These are phyloP conservation scores for Plebejus argus DNA, from an alignment of 2,888 invertebrate genomes.

Conservation along the genomic window DNA sequence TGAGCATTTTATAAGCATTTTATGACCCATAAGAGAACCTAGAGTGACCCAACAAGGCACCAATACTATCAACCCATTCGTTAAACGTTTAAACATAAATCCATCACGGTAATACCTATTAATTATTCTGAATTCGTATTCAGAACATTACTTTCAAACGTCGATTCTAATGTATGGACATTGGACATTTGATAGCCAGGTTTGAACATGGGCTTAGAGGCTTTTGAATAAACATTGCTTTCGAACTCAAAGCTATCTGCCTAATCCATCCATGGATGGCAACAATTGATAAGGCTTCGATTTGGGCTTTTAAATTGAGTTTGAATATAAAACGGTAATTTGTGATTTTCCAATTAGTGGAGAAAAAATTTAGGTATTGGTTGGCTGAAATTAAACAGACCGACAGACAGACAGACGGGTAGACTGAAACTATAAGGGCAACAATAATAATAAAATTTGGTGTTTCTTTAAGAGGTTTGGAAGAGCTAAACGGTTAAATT, in stretches of 20 bases:
- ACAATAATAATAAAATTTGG: too few relatives aligned
- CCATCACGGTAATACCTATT: not conserved
- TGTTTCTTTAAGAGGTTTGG: too few relatives aligned
- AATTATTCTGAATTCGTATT: slow-evolving; percentile 6
- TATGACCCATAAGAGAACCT: not conserved
- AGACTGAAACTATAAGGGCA: too few relatives aligned
- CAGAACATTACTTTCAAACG: not conserved
- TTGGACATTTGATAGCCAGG: not conserved
- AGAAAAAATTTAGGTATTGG: not conserved
- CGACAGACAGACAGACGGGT: too few relatives aligned
- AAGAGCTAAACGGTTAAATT: too few relatives aligned
- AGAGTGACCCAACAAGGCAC: not conserved
- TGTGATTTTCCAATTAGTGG: not conserved
- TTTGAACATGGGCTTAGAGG: not conserved
- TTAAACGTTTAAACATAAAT: not conserved
- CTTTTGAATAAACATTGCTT: not conserved
- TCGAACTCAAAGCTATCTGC: not conserved
- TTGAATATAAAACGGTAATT: not conserved
- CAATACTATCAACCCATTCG: not conserved
- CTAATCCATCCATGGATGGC: not conserved
- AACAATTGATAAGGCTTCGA: not conserved
- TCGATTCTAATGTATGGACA: slow-evolving; percentile 10
- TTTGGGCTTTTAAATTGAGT: not conserved
- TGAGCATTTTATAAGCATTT: not conserved
- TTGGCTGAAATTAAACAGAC: too few relatives aligned